Evolutionary conservation across 2,113 vertebrate species (phyloP).

Genomic region (Nycticorax nycticorax): DNA sequence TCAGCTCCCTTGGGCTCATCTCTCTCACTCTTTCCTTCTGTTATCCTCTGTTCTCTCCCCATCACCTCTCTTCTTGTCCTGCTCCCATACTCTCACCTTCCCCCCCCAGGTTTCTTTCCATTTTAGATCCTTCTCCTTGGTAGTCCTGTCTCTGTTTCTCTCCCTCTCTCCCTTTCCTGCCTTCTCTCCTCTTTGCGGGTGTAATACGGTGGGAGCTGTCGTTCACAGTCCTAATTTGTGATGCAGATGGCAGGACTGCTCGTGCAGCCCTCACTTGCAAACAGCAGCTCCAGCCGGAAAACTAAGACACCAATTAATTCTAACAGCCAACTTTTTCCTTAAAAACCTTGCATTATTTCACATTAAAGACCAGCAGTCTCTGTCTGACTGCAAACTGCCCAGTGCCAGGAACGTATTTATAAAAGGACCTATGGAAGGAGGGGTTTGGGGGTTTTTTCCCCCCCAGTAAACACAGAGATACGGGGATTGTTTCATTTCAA

Average conservation of each 20-base stretch:
- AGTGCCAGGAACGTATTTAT: neutral
- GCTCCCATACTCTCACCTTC: neutral
- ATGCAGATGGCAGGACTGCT: neutral
- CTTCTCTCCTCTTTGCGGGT: neutral
- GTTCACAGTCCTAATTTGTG: neutral
- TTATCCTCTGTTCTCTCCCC: neutral
- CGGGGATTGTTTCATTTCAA: slow-evolving; percentile 20
- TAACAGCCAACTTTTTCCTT: slow-evolving; percentile 5
- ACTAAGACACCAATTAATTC: slow-evolving; percentile 37
- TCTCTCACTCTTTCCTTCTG: neutral
- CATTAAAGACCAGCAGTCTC: neutral
- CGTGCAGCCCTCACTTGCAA: neutral
- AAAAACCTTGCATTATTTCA: slow-evolving; percentile 13
- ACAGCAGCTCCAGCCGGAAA: slow-evolving; percentile 26
- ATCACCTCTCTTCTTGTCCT: neutral
- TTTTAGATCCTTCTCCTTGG: neutral
- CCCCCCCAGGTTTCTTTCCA: neutral
- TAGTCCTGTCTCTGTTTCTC: neutral
- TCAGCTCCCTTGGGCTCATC: neutral
- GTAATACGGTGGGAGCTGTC: neutral
- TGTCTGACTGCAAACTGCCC: neutral
- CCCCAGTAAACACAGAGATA: slow-evolving; percentile 25
- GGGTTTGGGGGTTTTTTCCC: neutral
- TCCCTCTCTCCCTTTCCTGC: neutral
- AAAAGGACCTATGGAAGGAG: neutral